Percentiles rank a stretch among this genome's conserved stretches.
phyloP scores from a whole-genome alignment of 2,888 invertebrate genomes.

The Ormyrus rosae region DNA sequence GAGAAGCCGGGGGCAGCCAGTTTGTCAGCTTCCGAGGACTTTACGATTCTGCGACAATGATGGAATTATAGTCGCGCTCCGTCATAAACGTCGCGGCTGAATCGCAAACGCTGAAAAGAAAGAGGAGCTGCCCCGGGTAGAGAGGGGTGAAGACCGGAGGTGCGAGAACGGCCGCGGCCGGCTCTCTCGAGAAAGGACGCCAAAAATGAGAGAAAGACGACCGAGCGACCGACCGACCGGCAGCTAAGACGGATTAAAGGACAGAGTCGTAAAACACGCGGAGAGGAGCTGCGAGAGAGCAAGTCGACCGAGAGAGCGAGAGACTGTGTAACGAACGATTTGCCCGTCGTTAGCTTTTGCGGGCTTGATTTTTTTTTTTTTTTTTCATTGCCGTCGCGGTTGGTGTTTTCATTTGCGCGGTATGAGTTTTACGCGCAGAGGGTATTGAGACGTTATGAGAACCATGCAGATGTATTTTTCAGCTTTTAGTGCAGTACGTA shows the following conservation, averaged over 20 bases:
- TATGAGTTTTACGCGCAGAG: too few relatives aligned
- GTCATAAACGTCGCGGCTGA: conserved; percentile 66
- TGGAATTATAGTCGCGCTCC: conserved; percentile 69
- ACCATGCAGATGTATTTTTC: too few relatives aligned
- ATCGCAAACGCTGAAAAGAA: conserved; percentile 36
- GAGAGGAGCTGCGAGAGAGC: neutral
- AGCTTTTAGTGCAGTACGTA: too few relatives aligned
- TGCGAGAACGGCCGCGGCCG: neutral
- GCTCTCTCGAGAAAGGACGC: neutral
- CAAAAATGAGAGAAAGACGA: conserved; percentile 13
- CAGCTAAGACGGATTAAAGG: conserved; percentile 32
- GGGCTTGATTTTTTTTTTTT: too few relatives aligned
- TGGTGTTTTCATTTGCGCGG: too few relatives aligned
- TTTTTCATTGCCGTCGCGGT: too few relatives aligned
- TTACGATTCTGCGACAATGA: conserved; percentile 68
- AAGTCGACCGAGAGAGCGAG: conserved; percentile 13
- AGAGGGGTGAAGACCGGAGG: neutral
- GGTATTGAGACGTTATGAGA: too few relatives aligned
- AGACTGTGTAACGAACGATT: conserved; percentile 18
- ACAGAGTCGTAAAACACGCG: conserved; percentile 38
- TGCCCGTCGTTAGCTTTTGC: too few relatives aligned
- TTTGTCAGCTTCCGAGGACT: conserved; percentile 64
- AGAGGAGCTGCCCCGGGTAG: neutral
- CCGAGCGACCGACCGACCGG: too few relatives aligned
- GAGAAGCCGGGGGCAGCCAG: conserved; percentile 56